Evolutionary conservation across 92 coral and sea anemone genomes (phyloP), one percentile per base, ranked within the genome.

Genomic region (Parazoanthus darwini): DNA sequence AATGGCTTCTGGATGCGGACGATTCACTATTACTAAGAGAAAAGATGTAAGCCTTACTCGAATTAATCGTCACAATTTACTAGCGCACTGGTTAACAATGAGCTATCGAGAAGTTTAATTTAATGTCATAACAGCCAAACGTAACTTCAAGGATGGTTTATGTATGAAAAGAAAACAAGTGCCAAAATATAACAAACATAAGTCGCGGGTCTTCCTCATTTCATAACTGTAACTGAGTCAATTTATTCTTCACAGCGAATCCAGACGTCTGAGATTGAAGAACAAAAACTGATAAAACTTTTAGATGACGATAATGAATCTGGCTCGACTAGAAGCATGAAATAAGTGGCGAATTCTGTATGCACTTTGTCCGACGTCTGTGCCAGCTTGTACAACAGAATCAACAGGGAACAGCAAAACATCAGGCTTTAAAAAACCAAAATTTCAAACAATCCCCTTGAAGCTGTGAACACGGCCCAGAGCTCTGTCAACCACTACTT

Each of bases 31-130:
- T 85, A 86, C 85, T 56, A 88, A 75, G 38, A 82, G 58, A 66
- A 79, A 86, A 88, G 81, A 75, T 72, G 88, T 77, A 86, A 83
- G 26, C 74, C 81, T 75, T 77, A 85, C 78, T 35, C 76, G 71
- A 82, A 86, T 86, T 90, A 95, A 95, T 95, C 93, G 96, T 87
- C 78, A 81, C 87, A 90, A 90, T 91, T 92, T 90, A 80, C 88
- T 73, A 78, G 87, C 78, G 68, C 91, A 65, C 84, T 91, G 93
- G 86, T 90, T 84, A 93, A 93, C 94, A 95, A 91, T 91, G 81
- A 87, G 91, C 92, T 89, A 86, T 90, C 91, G 91, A 95, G 90
- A 90, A 90, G 76, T 92, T 91, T 95, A 93, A 95, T 95, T 90
- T 92, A 85, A 93, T 93, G 98, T 91, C 96, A 95, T 88, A 89